Base-by-base conservation (phyloP, 2,888 invertebrate species). In the Drosophila atroscutellata region DNA sequence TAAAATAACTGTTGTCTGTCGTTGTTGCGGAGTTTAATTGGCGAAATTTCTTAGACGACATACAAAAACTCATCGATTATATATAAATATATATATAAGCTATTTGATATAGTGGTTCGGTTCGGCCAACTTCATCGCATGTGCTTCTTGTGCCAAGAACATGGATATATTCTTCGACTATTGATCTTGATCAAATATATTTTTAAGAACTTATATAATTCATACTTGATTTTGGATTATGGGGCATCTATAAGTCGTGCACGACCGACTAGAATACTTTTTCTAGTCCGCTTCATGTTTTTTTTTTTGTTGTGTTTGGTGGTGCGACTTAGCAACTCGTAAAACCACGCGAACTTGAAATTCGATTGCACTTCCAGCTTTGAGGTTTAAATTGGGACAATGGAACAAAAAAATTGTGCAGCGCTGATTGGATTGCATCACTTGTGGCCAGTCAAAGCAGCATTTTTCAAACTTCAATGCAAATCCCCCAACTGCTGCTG, bases 281-380 rank as follows among this genome's bases (percentile, higher is more conserved):
- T 30, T 49, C 45, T 56, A 58, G 57, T 49, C 28, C 26, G 26
- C 30, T 58, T 57, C 47, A 30, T 60, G 11, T 2, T 30, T 9
- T 50, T 9, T 50, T 28, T 57, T 51, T 37, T 37, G 47, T 49
- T 49, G 47, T 71, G 77, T 61, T 74, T 63, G 47, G 60, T 62
- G 67, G 30, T 59, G 75, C 67, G 87, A 81, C 81, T 85, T 85
- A 85, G 74, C 62, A 78, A 74, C 80, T 87, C 69, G 28, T 62
- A 76, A 80, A 82, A 59, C 72, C 71, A 57, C 49, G 67, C 51
- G 39, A 70, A 64, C 45, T 50, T 64, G 52, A 51, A 75, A 71
- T 62, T 80, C 69, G 75, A 62, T 75, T 75, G 67, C 68, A 63
- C 47, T 58, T 56, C 37, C 49, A 65, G 67, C 65, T 57, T 56